Evolutionary conservation across 2,888 invertebrate species (phyloP).

Genomic region (Punctoribates punctum): DNA sequence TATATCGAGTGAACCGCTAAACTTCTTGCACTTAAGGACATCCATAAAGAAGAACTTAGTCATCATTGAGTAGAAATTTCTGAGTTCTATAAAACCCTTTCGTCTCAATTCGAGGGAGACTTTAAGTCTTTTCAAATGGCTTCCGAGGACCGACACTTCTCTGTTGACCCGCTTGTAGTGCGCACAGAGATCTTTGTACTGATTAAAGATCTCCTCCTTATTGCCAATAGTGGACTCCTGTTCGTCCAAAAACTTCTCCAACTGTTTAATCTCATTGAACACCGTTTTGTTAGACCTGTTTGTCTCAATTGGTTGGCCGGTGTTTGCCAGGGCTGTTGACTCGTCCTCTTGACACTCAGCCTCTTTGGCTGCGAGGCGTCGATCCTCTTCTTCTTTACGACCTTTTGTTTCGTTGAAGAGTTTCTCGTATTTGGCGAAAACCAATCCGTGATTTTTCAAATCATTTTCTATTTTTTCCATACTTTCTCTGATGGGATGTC

Average conservation of each 20-base stretch:
- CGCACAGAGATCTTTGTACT: slow-evolving; percentile 51
- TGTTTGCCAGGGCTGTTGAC: slow-evolving; percentile 16
- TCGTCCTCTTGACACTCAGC: not conserved
- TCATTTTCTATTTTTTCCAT: slow-evolving; percentile 13
- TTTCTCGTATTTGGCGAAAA: not conserved
- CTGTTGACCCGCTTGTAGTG: slow-evolving; percentile 35
- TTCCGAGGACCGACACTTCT: slow-evolving; percentile 44
- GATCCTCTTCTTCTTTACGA: slow-evolving; percentile 3
- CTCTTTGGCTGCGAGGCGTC: not conserved
- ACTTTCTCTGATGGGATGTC: slow-evolving; percentile 25
- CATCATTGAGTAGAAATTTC: slow-evolving; percentile 51
- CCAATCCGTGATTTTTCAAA: not conserved
- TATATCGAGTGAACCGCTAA: slow-evolving; percentile 53
- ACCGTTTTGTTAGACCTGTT: slow-evolving; percentile 50
- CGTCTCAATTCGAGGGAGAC: slow-evolving; percentile 50
- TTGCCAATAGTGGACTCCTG: slow-evolving; percentile 51
- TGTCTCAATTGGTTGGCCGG: slow-evolving; percentile 50
- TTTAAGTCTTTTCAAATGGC: slow-evolving; percentile 50
- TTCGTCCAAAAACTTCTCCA: slow-evolving; percentile 51
- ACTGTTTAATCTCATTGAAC: slow-evolving; percentile 52
- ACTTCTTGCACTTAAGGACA: slow-evolving; percentile 51
- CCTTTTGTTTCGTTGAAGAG: slow-evolving; percentile 20
- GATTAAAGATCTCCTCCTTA: slow-evolving; percentile 51
- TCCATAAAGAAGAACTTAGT: slow-evolving; percentile 52
- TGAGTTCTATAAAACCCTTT: slow-evolving; percentile 50